Percentiles rank a stretch among this genome's conserved stretches.
Evolutionary conservation across 1,140 invertebrate genomes (phyloP).

Genomic region (Heliconius eleuchia): DNA sequence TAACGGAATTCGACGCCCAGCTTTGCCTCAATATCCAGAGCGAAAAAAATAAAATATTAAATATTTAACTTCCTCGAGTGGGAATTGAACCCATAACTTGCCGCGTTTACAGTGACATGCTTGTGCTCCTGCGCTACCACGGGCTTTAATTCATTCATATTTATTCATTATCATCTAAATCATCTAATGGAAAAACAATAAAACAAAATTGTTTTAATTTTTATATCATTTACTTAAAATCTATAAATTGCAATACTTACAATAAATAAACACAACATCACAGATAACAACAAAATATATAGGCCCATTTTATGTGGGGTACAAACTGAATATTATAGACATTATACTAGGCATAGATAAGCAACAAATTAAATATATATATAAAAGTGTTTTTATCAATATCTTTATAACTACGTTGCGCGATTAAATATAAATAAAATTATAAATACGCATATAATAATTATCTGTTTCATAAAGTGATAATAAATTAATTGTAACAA

Average conservation of each 20-base stretch:
- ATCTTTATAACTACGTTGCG: too few relatives aligned
- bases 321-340: background rate
- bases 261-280: conserved; percentile 1
- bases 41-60: too few relatives aligned
- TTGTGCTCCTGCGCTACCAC: too few relatives aligned
- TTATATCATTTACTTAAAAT: background rate
- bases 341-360: background rate
- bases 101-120: too few relatives aligned
- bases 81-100: too few relatives aligned
- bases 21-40: too few relatives aligned
- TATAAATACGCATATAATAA: background rate
- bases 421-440: too few relatives aligned
- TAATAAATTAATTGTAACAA: too few relatives aligned
- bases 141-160: background rate
- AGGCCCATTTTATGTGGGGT: background rate
- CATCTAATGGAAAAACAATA: background rate
- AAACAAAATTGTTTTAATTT: background rate
- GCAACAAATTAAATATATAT: background rate
- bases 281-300: background rate
- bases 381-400: too few relatives aligned
- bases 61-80: too few relatives aligned
- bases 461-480: too few relatives aligned
- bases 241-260: background rate
- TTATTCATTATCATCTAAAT: background rate
- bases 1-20: too few relatives aligned